These are phyloP conservation scores for Artemisiospiza belli DNA, from an alignment of 2,113 vertebrate genomes.

Conservation along the genomic window DNA sequence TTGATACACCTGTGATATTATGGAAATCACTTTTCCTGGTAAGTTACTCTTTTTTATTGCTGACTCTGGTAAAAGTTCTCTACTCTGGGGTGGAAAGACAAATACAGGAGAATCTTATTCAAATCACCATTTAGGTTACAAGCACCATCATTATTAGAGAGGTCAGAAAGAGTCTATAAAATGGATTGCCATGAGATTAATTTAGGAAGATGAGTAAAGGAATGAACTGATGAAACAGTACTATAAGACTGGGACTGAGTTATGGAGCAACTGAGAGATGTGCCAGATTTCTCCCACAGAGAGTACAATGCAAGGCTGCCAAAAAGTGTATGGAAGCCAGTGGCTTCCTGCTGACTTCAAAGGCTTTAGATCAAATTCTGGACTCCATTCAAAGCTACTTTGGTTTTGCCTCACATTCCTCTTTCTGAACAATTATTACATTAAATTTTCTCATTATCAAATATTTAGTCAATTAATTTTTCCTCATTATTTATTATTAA, in stretches of 20 bases:
- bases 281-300: neutral
- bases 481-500: neutral
- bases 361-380: constrained; percentile 4
- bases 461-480: neutral
- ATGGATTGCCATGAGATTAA: constrained; percentile 11
- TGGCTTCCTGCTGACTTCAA: constrained; percentile 1
- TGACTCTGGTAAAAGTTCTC: neutral
- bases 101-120: neutral
- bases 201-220: neutral
- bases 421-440: neutral
- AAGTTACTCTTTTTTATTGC: neutral
- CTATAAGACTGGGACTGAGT: neutral
- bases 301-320: neutral
- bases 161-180: constrained; percentile 6
- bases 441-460: neutral
- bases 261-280: neutral
- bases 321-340: neutral
- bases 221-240: neutral
- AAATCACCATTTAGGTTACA: neutral
- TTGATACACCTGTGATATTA: neutral
- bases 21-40: neutral
- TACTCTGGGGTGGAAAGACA: neutral
- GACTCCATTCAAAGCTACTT: neutral
- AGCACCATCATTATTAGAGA: neutral
- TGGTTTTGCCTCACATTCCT: neutral